Base-by-base conservation (phyloP, 2,797 vertebrate genomes). In the Glossophaga mutica region DNA sequence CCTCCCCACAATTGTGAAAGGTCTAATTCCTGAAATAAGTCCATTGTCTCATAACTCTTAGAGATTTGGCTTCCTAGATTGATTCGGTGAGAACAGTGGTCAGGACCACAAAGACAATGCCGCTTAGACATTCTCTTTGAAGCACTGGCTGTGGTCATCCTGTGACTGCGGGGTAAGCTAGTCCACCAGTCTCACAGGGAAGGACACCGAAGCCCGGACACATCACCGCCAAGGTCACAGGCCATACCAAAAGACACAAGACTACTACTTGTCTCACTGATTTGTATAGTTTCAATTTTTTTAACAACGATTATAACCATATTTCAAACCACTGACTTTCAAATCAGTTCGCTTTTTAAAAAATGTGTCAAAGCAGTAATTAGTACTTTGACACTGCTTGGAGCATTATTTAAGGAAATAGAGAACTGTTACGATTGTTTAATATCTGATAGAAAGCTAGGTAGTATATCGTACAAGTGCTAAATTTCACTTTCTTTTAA, bases 391-490 rank as follows among this genome's bases (percentile, higher is more conserved):
- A 92, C 37, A 93, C n/a, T 77, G 12, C 29, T 71, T 77, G 29
- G 74, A 94, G 16, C 46, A 71, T 91, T 84, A n/a, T 87, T 92
- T 90, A 91, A 94, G 65, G 89, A 96, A 77, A 84, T 4, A 81
- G 6, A 87, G n/a, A 94, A 59, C 39, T 94, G n/a, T 71, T 94
- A 44, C 21, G 82, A 94, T 94, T 94, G 67, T 52, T 94, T 94
- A 94, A 67, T 79, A 71, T 55, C 39, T 90, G 71, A 83, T 9
- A 68, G 50, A 83, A 90, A 93, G 48, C 16, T 87, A 44, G 37
- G 34, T 34, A n/a, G 18, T 50, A 44, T 50, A 91, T 93, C 29
- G 46, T 34, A 83, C 2, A 82, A 22, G 26, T 32, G 48, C 26
- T 92, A 21, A 86, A 78, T 94, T 90, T 95, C 12, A 22, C 18